Evolutionary conservation across 2,797 vertebrate genomes (phyloP).

Genomic region (Tenualosa ilisha): DNA sequence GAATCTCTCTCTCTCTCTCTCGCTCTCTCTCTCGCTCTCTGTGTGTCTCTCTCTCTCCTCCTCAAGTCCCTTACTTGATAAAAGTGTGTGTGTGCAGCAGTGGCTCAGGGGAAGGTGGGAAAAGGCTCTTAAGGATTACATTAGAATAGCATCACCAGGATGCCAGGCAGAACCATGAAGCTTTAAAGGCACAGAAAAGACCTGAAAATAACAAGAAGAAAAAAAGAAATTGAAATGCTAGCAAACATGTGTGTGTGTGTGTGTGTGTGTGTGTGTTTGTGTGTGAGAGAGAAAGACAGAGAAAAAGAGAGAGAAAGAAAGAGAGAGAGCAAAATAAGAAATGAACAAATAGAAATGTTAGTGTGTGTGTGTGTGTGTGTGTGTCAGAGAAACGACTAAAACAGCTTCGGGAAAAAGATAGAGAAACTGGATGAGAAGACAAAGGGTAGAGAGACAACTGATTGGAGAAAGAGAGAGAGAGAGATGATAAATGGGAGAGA

Average conservation of each 20-base stretch:
- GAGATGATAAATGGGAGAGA: not conserved
- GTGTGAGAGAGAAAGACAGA: too few species aligned
- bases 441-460: not conserved
- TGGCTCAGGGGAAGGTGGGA: constrained; percentile 30
- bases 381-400: too few species aligned
- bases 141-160: constrained; percentile 41
- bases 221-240: not conserved
- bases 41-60: not conserved
- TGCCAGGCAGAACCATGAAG: constrained; percentile 24
- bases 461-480: not conserved
- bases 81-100: not conserved
- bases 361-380: too few species aligned
- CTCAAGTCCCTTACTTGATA: not conserved
- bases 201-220: not conserved
- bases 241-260: too few species aligned
- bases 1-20: constrained; percentile 1
- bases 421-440: not conserved
- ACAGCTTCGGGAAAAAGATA: too few species aligned
- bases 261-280: too few species aligned
- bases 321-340: not conserved
- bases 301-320: too few species aligned
- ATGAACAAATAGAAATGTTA: too few species aligned
- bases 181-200: not conserved
- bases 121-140: constrained; percentile 44
- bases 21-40: not conserved